phyloP scores from a whole-genome alignment of 1,140 invertebrate species.

The Triops cancriformis region DNA sequence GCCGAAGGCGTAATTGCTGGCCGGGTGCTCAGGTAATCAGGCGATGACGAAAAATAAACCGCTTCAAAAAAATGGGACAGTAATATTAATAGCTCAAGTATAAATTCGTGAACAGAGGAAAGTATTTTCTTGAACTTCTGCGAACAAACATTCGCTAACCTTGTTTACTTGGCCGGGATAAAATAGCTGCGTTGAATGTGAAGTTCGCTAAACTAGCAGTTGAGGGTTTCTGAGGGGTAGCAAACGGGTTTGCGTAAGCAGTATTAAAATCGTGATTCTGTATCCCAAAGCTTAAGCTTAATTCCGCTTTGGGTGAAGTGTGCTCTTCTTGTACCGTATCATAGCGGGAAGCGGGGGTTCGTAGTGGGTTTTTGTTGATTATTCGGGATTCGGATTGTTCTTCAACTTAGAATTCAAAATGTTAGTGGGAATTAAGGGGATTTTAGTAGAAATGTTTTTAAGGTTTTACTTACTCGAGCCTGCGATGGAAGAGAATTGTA shows the following conservation, averaged over 20 bases:
- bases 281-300: not conserved
- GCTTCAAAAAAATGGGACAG: not conserved
- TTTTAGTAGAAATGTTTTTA: not conserved
- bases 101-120: no score
- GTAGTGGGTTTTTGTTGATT: slow-evolving; percentile 3
- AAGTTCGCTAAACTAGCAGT: not conserved
- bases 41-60: not conserved
- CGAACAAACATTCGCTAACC: not conserved
- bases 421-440: not conserved
- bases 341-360: not conserved
- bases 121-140: no score
- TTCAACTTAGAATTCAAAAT: not conserved
- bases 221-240: not conserved
- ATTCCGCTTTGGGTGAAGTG: not conserved
- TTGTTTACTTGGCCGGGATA: not conserved
- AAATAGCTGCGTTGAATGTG: not conserved
- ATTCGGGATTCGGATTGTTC: not conserved
- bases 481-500: not conserved
- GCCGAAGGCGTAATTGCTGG: not conserved
- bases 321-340: not conserved
- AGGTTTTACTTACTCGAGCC: not conserved
- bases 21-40: not conserved
- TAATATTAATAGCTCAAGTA: no score
- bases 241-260: not conserved
- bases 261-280: not conserved